Conservation (phyloP, 2,113 vertebrate genomes). For the Otis tarda region DNA sequence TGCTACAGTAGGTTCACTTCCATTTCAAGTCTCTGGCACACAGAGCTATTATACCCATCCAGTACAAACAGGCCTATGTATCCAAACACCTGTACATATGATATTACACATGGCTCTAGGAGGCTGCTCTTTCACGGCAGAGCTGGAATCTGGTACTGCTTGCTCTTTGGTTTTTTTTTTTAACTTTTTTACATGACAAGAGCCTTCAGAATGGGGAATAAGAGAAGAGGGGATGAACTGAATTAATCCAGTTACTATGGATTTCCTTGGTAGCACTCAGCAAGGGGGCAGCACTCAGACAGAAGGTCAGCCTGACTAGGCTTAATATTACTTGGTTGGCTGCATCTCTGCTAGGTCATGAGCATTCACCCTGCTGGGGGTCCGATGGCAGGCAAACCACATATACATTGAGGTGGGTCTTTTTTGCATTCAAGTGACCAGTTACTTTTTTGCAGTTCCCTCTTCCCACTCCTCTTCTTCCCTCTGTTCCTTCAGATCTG, state of each 20-base stretch:
- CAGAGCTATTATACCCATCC: not conserved
- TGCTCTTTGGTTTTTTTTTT: not conserved
- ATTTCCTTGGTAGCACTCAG: not conserved
- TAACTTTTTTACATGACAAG: not conserved
- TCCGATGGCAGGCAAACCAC: not conserved
- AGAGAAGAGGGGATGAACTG: not conserved
- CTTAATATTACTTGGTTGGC: not conserved
- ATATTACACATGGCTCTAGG: not conserved
- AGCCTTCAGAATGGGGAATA: not conserved
- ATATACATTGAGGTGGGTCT: not conserved
- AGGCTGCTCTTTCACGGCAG: not conserved
- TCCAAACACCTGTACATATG: not conserved
- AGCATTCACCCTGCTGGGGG: not conserved
- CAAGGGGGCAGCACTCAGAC: not conserved
- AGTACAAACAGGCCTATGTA: not conserved
- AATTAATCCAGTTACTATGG: not conserved
- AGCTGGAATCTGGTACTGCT: not conserved
- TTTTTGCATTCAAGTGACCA: not conserved
- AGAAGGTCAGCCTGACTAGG: not conserved
- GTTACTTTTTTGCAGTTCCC: not conserved
- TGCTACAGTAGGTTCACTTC: not conserved
- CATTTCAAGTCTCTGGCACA: not conserved
- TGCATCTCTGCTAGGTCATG: not conserved
- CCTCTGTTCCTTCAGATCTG: not conserved
- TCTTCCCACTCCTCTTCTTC: not conserved